Evolutionary conservation across 2,113 vertebrate species (phyloP), one percentile per base, ranked within the genome.

Genomic region (Artemisiospiza belli): DNA sequence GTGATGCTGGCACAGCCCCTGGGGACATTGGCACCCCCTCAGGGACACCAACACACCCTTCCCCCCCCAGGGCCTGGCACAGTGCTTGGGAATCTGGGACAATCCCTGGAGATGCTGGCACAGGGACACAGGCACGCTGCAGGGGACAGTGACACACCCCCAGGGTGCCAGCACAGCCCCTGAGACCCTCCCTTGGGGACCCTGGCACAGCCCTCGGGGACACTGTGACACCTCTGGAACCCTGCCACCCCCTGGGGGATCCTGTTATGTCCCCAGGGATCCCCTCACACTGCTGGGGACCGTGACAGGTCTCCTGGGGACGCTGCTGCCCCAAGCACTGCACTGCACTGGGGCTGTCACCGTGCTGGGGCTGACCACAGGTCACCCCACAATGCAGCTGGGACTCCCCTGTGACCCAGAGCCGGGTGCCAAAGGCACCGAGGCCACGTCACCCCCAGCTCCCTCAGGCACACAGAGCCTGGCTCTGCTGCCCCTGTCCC

Each of bases 371-470:
- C 39, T 63, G 64, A 27, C 62, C 41, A 5, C 16, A 12, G 16
- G 39, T n/a, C 13, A 46, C 20, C 44, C 44, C 37, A 17, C 37
- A 12, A 0, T 1, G 14, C n/a, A 52, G 37, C 0, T 3, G 10
- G 23, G 27, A 21, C 43, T 35, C 33, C 33, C 46, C 35, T 0
- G 0, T 4, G 20, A 27, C 52, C 43, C 17, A 7, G 33, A 13
- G 66, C 17, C 8, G 1, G 24, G 44, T 35, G 35, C 6, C 55
- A 27, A 39, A 2, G 52, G 37, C 5, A 8, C 57, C 55, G 12
- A 57, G 30, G 57, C 43, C 70, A 6, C 0, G 0, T 41, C 44
- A 43, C 15, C 15, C 7, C 22, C 9, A 2, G 39, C 5, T 35
- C 37, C 5, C 78, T 84, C 89, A 77, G 46, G 46, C 7, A 2